Evolutionary conservation across 2,113 vertebrate genomes (phyloP).

Genomic region (Hypocryptadius cinnamomeus): DNA sequence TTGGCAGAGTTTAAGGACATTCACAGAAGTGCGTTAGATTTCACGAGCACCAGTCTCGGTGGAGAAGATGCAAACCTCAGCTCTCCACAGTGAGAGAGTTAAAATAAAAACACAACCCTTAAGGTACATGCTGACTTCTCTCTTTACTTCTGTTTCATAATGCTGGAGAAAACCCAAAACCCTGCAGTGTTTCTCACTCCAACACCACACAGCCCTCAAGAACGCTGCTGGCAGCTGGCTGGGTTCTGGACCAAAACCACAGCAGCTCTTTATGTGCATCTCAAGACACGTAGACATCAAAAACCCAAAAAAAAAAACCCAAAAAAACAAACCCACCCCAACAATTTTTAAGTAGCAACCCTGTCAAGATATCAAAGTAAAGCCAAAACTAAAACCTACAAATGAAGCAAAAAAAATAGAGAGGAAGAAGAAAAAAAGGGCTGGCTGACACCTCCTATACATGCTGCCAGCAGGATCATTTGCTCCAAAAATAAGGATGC

Average conservation of each 20-base stretch:
- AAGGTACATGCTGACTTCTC: not conserved
- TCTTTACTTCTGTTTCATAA: not conserved
- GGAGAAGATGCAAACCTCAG: not conserved
- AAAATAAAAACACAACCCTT: not conserved
- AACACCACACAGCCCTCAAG: constrained; percentile 3
- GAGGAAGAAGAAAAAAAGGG: not conserved
- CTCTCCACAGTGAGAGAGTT: not conserved
- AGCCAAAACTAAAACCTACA: constrained; percentile 6
- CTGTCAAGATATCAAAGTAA: not conserved
- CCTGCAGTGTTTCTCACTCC: not conserved
- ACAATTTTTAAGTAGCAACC: not conserved
- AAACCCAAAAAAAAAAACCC: not conserved
- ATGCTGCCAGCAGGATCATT: constrained; percentile 6
- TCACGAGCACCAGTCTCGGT: not conserved
- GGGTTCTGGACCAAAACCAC: not conserved
- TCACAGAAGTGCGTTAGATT: not conserved
- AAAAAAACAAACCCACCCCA: not conserved
- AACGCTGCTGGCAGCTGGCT: not conserved
- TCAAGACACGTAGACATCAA: not conserved
- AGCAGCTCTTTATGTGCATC: not conserved
- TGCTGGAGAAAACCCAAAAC: not conserved
- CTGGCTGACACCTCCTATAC: constrained; percentile 28
- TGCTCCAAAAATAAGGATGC: constrained; percentile 29
- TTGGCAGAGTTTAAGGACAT: not conserved
- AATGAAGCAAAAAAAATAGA: not conserved